Evolutionary conservation across 23 tunicate genomes (phyloP).

Genomic region (Trididemnum clinides): DNA sequence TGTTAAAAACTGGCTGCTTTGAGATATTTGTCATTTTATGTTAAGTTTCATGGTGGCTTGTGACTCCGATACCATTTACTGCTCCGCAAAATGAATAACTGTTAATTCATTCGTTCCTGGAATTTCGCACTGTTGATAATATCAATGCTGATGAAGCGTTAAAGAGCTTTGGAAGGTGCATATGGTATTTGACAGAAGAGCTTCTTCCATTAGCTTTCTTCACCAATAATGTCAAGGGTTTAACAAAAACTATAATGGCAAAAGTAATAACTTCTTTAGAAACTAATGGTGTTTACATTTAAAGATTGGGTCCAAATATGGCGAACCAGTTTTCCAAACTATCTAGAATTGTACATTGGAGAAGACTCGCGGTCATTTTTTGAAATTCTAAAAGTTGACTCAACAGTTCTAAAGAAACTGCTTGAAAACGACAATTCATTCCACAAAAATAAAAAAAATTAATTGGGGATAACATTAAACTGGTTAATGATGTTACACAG

Average conservation of each 20-base stretch:
- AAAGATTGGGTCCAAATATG: background rate
- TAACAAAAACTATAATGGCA: background rate
- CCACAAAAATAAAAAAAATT: background rate
- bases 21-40: background rate
- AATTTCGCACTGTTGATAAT: background rate
- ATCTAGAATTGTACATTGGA: background rate
- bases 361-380: background rate
- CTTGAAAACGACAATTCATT: background rate
- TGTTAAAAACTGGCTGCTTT: background rate
- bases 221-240: background rate
- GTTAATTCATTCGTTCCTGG: no score
- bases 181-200: background rate
- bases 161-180: background rate
- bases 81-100: no score
- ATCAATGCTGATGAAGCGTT: background rate
- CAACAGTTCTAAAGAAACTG: background rate
- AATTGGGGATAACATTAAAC: background rate
- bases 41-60: no score
- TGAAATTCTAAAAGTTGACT: background rate
- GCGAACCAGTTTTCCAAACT: background rate
- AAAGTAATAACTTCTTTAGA: background rate
- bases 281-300: background rate
- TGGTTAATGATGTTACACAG: background rate
- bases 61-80: no score
- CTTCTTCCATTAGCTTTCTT: background rate